phyloP scores from a whole-genome alignment of 2,797 vertebrate genomes.

The Semotilus atromaculatus region DNA sequence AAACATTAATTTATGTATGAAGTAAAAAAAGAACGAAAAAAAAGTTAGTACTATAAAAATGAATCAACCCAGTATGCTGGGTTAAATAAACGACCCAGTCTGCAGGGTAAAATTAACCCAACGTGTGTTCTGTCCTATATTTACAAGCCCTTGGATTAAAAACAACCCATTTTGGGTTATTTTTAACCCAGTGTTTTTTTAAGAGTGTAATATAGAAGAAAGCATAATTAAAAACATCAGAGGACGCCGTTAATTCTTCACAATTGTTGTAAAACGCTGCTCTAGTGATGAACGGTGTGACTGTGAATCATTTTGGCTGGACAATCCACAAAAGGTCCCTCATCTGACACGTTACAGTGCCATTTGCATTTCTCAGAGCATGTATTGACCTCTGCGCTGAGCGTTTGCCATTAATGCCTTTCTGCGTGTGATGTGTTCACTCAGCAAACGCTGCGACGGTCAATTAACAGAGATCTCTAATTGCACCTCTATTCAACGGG shows the following conservation, averaged over 20 bases:
- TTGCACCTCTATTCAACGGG: conserved; percentile 74
- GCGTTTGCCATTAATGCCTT: conserved; percentile 84
- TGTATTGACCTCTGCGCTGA: conserved; percentile 76
- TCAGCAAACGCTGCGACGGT: conserved; percentile 84
- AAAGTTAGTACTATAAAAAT: too few relatives aligned
- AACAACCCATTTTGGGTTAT: neutral
- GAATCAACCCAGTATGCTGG: neutral
- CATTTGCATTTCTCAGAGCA: conserved; percentile 77
- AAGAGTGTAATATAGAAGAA: too few relatives aligned
- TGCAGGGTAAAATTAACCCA: conserved; percentile 37
- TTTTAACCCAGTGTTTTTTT: too few relatives aligned
- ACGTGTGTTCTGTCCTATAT: conserved; percentile 18
- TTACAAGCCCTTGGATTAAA: too few relatives aligned
- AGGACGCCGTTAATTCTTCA: neutral
- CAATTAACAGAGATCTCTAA: conserved; percentile 87
- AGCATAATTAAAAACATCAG: too few relatives aligned
- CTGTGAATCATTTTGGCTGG: neutral
- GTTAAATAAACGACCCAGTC: conserved; percentile 47
- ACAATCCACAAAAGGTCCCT: conserved; percentile 22
- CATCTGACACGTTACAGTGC: conserved; percentile 59
- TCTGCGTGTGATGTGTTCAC: conserved; percentile 84
- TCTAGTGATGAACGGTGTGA: neutral
- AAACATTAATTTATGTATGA: neutral
- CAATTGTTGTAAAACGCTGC: neutral
- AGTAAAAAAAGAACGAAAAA: too few relatives aligned